Base-by-base conservation (phyloP, 2,797 vertebrate genomes). In the Phyllotis vaccarum region DNA sequence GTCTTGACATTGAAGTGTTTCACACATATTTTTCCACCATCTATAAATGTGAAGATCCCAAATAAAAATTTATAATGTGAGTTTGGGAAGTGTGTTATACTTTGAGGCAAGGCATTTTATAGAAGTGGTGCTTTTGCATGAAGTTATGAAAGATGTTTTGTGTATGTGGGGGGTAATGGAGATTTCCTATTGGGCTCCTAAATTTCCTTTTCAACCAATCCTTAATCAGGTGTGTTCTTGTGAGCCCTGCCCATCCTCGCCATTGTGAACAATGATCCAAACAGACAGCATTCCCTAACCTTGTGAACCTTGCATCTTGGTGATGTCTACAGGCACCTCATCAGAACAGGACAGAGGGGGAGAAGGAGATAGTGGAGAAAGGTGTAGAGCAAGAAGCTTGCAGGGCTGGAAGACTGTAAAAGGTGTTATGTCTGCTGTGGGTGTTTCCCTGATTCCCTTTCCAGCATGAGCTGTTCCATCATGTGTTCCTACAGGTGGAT, bases 1-100 rank as follows among this genome's bases (percentile, higher is more conserved):
- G 72, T 29, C 40, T 75, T 91, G 64, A 83, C 24, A 76, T 49
- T 75, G 58, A 89, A 86, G 56, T 96, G 27, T 94, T 96, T 37
- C 93, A 60, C 17, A 62, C 1, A 60, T 70, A 93, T 90, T 70
- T 58, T 24, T 70, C 19, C 79, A 27, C 54, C 2, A 6, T 34
- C 89, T 46, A 52, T 92, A 89, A 70, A 12, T 72, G 24, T 31
- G n/a, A 94, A 91, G 29, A 81, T 92, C 3, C 24, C 92, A 37
- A 91, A 95, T 88, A 83, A 92, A 95, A 89, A 81, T 66, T 58
- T 85, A 62, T 66, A 2, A 12, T 82, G 14, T 52, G 19, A 22
- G 5, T 56, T 74, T 76, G 31, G 3, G 13, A 94, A 80, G 16
- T 64, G 56, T 90, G 29, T 85, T 86, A 43, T 22, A 89, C 62